These are phyloP conservation scores for Mycteria americana DNA, from an alignment of 2,797 vertebrate species.

Conservation along the genomic window DNA sequence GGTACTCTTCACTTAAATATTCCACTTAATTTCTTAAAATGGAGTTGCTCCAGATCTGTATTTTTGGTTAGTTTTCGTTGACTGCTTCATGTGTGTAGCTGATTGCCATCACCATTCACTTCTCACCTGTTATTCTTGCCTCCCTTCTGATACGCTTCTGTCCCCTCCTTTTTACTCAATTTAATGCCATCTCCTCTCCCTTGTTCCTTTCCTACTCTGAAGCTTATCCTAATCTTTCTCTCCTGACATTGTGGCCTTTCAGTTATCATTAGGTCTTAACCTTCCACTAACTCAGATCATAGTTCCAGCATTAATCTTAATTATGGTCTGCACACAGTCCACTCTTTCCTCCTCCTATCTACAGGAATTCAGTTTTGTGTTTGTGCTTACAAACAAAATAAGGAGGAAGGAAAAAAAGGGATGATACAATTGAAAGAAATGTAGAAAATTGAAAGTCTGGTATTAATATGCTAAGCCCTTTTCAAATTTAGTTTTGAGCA, in stretches of 20 bases:
- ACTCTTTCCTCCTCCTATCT: background rate
- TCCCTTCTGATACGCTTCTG: background rate
- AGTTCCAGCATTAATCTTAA: background rate
- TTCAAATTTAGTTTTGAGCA: background rate
- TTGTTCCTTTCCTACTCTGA: background rate
- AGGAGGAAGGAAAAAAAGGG: background rate
- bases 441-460: background rate
- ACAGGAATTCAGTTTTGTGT: background rate
- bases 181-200: background rate
- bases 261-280: background rate
- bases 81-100: background rate
- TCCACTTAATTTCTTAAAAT: background rate
- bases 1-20: background rate
- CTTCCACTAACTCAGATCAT: background rate
- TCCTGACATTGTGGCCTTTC: background rate
- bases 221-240: background rate
- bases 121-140: fast-evolving
- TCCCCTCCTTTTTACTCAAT: background rate
- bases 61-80: background rate
- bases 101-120: background rate
- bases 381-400: background rate
- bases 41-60: background rate
- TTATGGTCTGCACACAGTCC: background rate
- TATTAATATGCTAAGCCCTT: background rate
- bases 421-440: background rate